Base-by-base conservation (phyloP, 2,888 invertebrate genomes). In the Xestia sexstrigata region DNA sequence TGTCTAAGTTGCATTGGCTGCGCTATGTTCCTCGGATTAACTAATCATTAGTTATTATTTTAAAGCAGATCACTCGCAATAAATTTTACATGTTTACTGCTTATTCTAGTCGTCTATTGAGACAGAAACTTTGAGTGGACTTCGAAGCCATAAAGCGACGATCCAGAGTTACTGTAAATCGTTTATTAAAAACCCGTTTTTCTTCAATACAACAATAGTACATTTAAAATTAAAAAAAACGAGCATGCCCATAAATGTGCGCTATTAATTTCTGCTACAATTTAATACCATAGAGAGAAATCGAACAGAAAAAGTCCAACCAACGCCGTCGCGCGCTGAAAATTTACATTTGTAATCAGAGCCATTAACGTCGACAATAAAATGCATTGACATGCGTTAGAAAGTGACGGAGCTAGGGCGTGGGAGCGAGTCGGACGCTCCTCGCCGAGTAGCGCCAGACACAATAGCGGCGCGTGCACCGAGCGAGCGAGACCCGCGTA, bases 281-380 rank as follows among this genome's bases (percentile, higher is more conserved):
- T 95, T 95, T 95, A 95, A 95, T 95, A 93, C 95, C 94, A 92
- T 95, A 95, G 92, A 93, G 92, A 95, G 94, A 94, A 94, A 95
- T 93, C 93, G 92, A 93, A 92, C 88, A 94, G 91, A 95, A 95
- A 95, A 95, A 92, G 84, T 90, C 92, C 93, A 92, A 92, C 95
- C 95, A 95, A 96, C 95, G 94, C 95, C 93, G 94, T 92, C 93
- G 94, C 95, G 93, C 94, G 94, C 93, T 95, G 95, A 95, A 96
- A 96, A 96, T 96, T 96, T 96, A 96, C 96, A 96, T 96, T 96
- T 95, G 95, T 96, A 96, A 96, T 96, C 95, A 95, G 93, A 95
- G 91, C 95, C 96, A 96, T 96, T 96, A 96, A 94, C 93, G 96
- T 96, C 95, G 93, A 96, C 96, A 96, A 96, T 96, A 96, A 96